Evolutionary conservation across 2,113 vertebrate species (phyloP).

Genomic region (Anarhynchus alexandrinus): DNA sequence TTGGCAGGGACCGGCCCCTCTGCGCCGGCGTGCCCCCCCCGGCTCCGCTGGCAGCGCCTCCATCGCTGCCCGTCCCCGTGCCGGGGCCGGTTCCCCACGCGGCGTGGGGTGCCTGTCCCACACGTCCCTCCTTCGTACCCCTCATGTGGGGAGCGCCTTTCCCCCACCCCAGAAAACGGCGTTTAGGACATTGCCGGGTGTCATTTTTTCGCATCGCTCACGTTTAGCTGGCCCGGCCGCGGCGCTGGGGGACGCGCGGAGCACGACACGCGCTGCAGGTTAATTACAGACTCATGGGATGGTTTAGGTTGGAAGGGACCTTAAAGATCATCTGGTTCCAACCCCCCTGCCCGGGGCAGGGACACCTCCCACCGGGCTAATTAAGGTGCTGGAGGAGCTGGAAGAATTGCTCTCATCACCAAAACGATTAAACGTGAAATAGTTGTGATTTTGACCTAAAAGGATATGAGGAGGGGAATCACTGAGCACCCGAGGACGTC

Average conservation of each 20-base stretch:
- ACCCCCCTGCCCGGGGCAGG: not conserved
- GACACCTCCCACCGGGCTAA: not conserved
- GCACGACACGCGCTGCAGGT: not conserved
- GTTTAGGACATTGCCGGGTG: not conserved
- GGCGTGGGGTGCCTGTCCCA: not conserved
- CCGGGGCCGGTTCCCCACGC: not conserved
- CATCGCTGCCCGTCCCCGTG: rapidly evolving
- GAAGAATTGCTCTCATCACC: not conserved
- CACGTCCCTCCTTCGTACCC: no score
- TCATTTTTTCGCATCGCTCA: not conserved
- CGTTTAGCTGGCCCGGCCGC: no score
- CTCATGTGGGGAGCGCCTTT: not conserved
- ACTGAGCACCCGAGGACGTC: not conserved
- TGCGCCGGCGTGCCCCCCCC: no score
- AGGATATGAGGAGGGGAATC: not conserved
- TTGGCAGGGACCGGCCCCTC: not conserved
- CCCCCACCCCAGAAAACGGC: not conserved
- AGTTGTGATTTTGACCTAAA: not conserved
- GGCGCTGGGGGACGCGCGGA: not conserved
- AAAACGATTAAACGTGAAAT: not conserved
- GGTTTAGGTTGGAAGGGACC: not conserved
- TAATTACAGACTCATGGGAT: not conserved
- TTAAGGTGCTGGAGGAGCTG: not conserved
- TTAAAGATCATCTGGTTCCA: not conserved
- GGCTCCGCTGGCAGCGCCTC: not conserved